Base-by-base conservation (phyloP, 2,888 invertebrate species). In the Helobdella robusta region DNA sequence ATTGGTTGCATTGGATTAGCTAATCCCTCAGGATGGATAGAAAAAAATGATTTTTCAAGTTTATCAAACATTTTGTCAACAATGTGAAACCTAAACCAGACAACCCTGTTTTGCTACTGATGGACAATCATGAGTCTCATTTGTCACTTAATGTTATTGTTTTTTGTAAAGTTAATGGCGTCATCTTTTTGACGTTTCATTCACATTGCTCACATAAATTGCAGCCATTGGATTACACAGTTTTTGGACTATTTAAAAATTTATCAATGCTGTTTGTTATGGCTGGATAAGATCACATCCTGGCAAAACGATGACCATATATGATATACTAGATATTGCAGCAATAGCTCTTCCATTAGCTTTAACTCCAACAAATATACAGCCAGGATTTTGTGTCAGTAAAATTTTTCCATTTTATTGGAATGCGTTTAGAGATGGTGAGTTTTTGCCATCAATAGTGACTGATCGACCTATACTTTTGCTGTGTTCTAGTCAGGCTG, bases 401-500 rank as follows among this genome's bases (percentile, higher is more conserved):
- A 15, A 15, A 11, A 40, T 40, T n/a, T 40, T 40, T 40, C 44
- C 44, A 15, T 40, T 40, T n/a, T 15, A 40, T 40, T 15, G 44
- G 11, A 15, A 40, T 11, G n/a, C n/a, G 11, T 40, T 40, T n/a
- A 40, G 11, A 15, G 44, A 40, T n/a, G 44, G n/a, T 11, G 44
- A 40, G n/a, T 40, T 40, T 40, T 15, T 40, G 44, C 11, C 44
- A 15, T 40, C 44, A 15, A 15, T n/a, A 40, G 44, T 40, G 11
- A 40, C 44, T 15, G 44, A 40, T 40, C 44, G 44, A 40, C 44
- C 64, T 23, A 25, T 69, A 25, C 18, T 66, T 1, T 66, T 66
- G 20, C 61, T 64, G 18, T 58, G 65, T 8, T n/a, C n/a, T n/a
- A n/a, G n/a, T n/a, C n/a, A n/a, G n/a, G n/a, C n/a, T n/a, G n/a